Evolutionary conservation across 2,797 vertebrate species (phyloP).

Genomic region (Ibycter americanus): DNA sequence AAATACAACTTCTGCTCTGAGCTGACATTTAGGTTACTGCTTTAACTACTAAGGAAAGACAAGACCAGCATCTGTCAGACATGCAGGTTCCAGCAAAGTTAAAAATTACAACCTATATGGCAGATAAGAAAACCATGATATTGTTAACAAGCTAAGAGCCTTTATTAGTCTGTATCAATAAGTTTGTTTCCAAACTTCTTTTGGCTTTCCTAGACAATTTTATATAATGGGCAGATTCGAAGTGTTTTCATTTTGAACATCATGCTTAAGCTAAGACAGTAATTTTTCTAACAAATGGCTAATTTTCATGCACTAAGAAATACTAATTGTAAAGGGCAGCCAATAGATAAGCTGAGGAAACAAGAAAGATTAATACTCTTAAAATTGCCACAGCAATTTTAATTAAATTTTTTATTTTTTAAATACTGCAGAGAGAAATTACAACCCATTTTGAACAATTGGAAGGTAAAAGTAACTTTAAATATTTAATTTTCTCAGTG

Average conservation of each 20-base stretch:
- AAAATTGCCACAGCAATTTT: neutral
- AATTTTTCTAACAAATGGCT: neutral
- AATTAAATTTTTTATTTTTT: constrained; percentile 33
- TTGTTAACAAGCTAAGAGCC: neutral
- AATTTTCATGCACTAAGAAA: neutral
- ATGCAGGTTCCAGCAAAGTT: neutral
- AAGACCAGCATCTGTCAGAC: neutral
- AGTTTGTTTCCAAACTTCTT: neutral
- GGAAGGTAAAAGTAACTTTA: neutral
- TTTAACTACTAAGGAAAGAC: neutral
- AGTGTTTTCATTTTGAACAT: neutral
- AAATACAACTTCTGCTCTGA: neutral
- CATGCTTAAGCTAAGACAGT: neutral
- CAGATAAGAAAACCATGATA: neutral
- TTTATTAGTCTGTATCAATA: neutral
- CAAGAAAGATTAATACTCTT: neutral
- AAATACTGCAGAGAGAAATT: neutral
- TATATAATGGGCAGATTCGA: neutral
- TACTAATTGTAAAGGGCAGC: neutral
- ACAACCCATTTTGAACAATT: neutral
- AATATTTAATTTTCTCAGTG: neutral
- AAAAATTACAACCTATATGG: neutral
- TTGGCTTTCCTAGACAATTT: neutral
- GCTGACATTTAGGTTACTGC: neutral
- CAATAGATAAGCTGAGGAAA: neutral